Conservation (phyloP, 2,888 invertebrate genomes). For the Leptinotarsa haldemani region DNA sequence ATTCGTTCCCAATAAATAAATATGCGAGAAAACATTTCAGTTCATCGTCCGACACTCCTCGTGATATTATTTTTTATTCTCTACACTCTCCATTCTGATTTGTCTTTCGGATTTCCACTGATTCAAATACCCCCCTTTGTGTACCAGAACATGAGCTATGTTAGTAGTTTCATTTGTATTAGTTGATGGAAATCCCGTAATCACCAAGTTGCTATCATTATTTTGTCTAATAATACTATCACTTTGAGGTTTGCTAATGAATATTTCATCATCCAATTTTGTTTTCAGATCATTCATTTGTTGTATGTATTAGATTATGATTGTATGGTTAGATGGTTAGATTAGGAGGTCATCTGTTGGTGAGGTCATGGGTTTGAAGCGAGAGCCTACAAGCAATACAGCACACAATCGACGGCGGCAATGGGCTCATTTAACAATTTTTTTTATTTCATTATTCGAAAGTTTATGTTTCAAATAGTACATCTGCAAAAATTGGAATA, state of each 20-base stretch:
- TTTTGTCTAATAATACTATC: background rate
- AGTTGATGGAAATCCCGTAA: background rate
- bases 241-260: background rate
- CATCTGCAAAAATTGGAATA: too few relatives aligned
- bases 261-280: conserved; percentile 22
- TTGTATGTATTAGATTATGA: too few relatives aligned
- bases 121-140: conserved; percentile 10
- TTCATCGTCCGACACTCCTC: conserved; percentile 37
- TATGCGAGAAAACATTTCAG: conserved; percentile 39
- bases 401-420: too few relatives aligned
- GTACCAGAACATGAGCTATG: conserved; percentile 12
- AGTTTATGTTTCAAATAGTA: too few relatives aligned
- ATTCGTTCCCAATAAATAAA: conserved; percentile 38
- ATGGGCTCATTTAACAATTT: too few relatives aligned
- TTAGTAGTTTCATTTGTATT: background rate
- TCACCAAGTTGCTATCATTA: background rate
- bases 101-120: conserved; percentile 14
- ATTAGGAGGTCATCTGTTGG: too few relatives aligned
- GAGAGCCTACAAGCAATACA: too few relatives aligned
- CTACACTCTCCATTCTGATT: conserved; percentile 28
- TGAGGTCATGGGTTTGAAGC: too few relatives aligned
- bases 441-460: too few relatives aligned
- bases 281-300: background rate
- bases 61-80: conserved; percentile 39
- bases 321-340: too few relatives aligned